These are phyloP conservation scores for Caenorhabditis inopinata DNA, from an alignment of 1,140 invertebrate species.

Conservation along the genomic window DNA sequence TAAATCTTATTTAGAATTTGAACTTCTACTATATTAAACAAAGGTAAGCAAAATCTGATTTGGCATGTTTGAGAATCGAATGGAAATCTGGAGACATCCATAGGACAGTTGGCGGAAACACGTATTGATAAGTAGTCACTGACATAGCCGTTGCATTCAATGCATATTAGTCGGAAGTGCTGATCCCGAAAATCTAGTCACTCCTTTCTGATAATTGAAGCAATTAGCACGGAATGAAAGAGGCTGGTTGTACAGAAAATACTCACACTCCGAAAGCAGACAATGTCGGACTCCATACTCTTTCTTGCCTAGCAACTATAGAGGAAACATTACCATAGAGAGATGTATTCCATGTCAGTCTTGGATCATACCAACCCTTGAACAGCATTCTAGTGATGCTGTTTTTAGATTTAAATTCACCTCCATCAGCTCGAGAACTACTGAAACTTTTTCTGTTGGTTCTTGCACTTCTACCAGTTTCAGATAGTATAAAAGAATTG, in stretches of 20 bases:
- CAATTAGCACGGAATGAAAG: too few species aligned
- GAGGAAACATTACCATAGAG: neutral
- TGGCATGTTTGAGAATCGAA: conserved; percentile 37
- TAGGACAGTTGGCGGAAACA: conserved; percentile 11
- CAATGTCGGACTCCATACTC: conserved; percentile 1
- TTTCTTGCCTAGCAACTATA: neutral
- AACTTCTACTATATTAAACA: neutral
- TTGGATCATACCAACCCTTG: neutral
- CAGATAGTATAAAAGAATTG: neutral
- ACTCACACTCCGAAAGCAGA: neutral
- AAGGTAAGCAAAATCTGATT: conserved; percentile 21
- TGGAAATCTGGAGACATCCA: conserved; percentile 29
- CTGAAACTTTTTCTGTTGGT: neutral
- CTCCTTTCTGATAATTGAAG: neutral
- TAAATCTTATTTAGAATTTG: neutral
- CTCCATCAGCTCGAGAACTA: neutral
- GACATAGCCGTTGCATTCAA: neutral
- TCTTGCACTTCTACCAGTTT: neutral
- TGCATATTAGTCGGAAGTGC: neutral
- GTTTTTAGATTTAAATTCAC: neutral
- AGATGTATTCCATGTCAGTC: neutral
- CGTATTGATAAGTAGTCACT: neutral
- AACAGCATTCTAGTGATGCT: neutral
- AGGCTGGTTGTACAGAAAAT: neutral
- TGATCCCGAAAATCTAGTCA: neutral